Base-by-base conservation (phyloP, 2,888 invertebrate species). In the Phengaris alcon region DNA sequence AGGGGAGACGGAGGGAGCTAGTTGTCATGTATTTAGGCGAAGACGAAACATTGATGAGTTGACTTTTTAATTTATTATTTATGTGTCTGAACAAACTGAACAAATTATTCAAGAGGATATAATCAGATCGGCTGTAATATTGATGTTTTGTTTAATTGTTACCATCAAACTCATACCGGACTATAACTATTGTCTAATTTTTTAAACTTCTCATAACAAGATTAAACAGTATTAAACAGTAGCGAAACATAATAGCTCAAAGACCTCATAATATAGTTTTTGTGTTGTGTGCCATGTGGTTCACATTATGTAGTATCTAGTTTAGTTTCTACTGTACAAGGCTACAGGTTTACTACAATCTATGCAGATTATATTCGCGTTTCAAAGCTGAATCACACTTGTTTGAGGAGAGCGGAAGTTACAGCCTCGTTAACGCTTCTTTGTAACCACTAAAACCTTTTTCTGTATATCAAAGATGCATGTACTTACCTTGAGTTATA, bases 21-120 rank as follows among this genome's bases (percentile, higher is more conserved):
- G 90, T 92, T 91, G 92, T 89, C 90, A 93, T 92, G 93, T 91
- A 91, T 93, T 93, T 90, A 90, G 93, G 91, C 90, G 87, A 92
- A 90, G 89, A 89, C 87, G 85, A 87, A 87, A 89, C 87, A 88
- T 88, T 91, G 89, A 91, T 88, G 90, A 89, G 88, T 89, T 88
- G 86, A 89, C 87, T 91, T 91, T 90, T 91, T 90, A 90, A 91
- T 90, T 90, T 90, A 87, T 88, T 22, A 72, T 72, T 52, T 72
- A 72, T 72, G 44, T 22, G 64, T 64, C 64, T 64, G 64, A 64
- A 64, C 64, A 64, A 64, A 64, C 72, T 72, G 52, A 12, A 52
- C 7, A 35, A 54, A 72, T 72, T 35, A 22, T 72, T 70, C 15
- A 52, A 52, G 22, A 64, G 44, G 35, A 10, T 44, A 13, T 12